Base-by-base conservation (phyloP, 2,797 vertebrate genomes). In the Garrulus glandarius region DNA sequence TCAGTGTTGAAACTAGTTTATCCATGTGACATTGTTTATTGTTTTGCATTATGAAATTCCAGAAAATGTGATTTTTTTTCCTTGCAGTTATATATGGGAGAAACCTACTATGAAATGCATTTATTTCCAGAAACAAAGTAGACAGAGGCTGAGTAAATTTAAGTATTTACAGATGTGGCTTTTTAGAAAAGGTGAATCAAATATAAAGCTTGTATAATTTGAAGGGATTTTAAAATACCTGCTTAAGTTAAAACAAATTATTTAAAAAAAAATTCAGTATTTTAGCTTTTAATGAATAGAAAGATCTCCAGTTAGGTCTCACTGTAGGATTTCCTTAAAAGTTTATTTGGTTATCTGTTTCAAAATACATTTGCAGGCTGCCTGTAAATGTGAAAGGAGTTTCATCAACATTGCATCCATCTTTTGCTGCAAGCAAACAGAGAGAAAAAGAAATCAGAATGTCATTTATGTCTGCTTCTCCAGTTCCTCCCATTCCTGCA, bases 401-500 rank as follows among this genome's bases (percentile, higher is more conserved):
- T 65, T 37, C 91, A 32, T 60, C 88, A 24, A 0, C 70, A 17
- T 15, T 34, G 9, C 67, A 65, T 76, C 89, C 74, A 13, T 80
- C 96, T 74, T 76, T 30, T 18, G 34, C 64, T 57, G 85, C 84
- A 87, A 96, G 91, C 87, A 90, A 82, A 46, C 60, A 93, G 56
- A 18, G 32, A 84, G 95, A 96, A 80, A 81, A 30, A 34, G 96
- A 97, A 72, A 75, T 39, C 9, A 92, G 79, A 84, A 53, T 13
- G 41, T 80, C 94, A 8, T 57, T 57, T 69, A 64, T 64, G 34
- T 93, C 91, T 64, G 18, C 69, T 52, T 27, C 75, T 60, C 46
- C 93, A 27, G 72, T 98, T 61, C 99, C 99, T 95, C 96, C 97
- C 44, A 77, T 98, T 64, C 99, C 99, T 80, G 49, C 97, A 79